A percentile compares a stretch with the other conserved stretches of the same genome.
These are phyloP conservation scores for Todiramphus chloris DNA, from an alignment of 2,113 vertebrate genomes.

Conservation along the genomic window DNA sequence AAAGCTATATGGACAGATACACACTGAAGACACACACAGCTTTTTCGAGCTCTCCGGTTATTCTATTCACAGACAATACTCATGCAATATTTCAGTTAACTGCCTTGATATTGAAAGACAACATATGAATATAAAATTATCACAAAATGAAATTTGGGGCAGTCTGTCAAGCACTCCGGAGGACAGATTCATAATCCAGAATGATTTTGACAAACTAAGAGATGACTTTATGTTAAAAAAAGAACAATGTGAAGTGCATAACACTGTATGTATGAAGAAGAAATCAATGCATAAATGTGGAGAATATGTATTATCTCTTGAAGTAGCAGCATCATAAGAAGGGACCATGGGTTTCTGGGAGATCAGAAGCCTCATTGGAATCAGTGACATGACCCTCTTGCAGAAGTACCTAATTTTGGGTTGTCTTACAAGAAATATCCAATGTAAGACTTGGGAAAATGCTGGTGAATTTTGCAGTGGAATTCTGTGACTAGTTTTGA, in stretches of 20 bases:
- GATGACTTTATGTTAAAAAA: neutral
- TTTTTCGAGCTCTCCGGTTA: neutral
- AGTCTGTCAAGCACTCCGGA: neutral
- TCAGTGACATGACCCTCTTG: neutral
- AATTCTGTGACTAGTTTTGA: neutral
- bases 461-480: neutral
- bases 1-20: neutral
- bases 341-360: neutral
- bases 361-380: neutral
- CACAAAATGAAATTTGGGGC: neutral
- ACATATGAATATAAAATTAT: neutral
- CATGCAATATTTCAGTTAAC: neutral
- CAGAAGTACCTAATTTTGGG: neutral
- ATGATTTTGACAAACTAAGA: neutral
- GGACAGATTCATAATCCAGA: neutral
- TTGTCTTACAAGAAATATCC: neutral
- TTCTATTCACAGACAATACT: neutral
- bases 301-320: neutral
- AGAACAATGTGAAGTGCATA: fast-evolving
- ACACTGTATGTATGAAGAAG: neutral
- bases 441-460: neutral
- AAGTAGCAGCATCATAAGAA: neutral
- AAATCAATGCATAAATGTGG: fast-evolving
- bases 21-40: neutral
- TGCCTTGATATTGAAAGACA: neutral